A percentile compares a stretch with the other conserved stretches of the same genome.
These are phyloP conservation scores for Salvelinus sp. DNA, from an alignment of 2,113 vertebrate genomes.

Conservation along the genomic window DNA sequence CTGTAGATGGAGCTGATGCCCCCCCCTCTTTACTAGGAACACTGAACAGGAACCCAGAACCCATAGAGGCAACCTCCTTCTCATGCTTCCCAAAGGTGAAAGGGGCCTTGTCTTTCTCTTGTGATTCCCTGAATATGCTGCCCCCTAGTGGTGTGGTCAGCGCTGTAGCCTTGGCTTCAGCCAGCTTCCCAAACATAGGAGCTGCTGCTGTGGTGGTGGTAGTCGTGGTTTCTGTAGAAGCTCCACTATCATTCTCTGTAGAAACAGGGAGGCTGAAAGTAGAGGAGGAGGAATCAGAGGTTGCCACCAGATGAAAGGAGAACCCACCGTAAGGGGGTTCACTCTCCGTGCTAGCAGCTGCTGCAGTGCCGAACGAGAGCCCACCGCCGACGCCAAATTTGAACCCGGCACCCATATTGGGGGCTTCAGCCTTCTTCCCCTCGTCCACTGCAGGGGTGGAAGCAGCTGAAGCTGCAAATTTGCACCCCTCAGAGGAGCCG, in stretches of 20 bases:
- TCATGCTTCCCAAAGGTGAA: conserved; percentile 85
- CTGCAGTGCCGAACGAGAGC: conserved; percentile 72
- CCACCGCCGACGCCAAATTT: conserved; percentile 72
- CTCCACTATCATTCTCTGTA: conserved; percentile 50
- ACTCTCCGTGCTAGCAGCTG: conserved; percentile 71
- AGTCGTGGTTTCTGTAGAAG: conserved; percentile 47
- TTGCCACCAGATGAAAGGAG: conserved; percentile 79
- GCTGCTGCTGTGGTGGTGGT: conserved; percentile 51
- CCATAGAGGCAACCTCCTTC: conserved; percentile 74
- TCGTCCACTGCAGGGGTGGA: conserved; percentile 72
- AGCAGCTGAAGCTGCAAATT: conserved; percentile 61
- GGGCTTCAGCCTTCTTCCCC: conserved; percentile 75
- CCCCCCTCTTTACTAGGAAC: conserved; percentile 77
- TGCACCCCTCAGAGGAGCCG: conserved; percentile 61
- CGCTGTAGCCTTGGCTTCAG: conserved; percentile 65
- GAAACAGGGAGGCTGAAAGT: conserved; percentile 72
- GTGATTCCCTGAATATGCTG: conserved; percentile 51
- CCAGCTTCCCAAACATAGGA: conserved; percentile 78
- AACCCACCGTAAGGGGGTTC: conserved; percentile 70
- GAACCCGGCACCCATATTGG: conserved; percentile 71
- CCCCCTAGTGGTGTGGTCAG: conserved; percentile 54
- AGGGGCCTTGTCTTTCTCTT: conserved; percentile 65
- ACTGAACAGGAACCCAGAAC: conserved; percentile 74
- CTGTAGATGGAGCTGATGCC: conserved; percentile 34
- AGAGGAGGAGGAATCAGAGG: conserved; percentile 39